A percentile compares a stretch with the other conserved stretches of the same genome.
Conservation (phyloP, 1,140 invertebrate genomes). For the Melanaphis sacchari region DNA sequence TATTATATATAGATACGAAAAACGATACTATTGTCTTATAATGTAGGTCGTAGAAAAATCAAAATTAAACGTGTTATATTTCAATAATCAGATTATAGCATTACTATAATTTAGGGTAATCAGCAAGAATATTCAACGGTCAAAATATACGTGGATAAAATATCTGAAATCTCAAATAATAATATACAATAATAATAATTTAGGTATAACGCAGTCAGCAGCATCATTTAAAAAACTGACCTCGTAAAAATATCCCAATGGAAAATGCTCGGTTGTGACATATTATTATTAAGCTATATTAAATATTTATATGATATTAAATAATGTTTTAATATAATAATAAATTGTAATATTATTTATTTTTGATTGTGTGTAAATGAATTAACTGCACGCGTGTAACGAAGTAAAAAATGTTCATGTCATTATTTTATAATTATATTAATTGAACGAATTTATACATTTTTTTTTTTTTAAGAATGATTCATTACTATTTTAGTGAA, state of each 20-base stretch:
- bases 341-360: background rate
- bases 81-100: background rate
- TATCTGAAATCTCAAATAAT: no score
- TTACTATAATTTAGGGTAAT: no score
- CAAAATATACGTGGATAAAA: no score
- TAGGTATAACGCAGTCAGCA: background rate
- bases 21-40: background rate
- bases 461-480: background rate
- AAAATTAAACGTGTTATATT: background rate
- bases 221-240: background rate
- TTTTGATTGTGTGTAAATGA: background rate
- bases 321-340: background rate
- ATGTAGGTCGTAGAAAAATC: background rate
- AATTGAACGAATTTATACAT: background rate
- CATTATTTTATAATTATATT: background rate
- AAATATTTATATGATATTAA: background rate
- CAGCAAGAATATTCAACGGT: no score
- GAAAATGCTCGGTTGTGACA: background rate
- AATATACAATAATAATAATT: no score
- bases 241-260: background rate
- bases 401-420: background rate
- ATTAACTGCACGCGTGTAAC: constrained; percentile 34
- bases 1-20: background rate
- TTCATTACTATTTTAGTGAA: background rate
- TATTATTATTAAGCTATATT: background rate